phyloP scores from a whole-genome alignment of 2,797 vertebrate species.

The Myripristis murdjan region DNA sequence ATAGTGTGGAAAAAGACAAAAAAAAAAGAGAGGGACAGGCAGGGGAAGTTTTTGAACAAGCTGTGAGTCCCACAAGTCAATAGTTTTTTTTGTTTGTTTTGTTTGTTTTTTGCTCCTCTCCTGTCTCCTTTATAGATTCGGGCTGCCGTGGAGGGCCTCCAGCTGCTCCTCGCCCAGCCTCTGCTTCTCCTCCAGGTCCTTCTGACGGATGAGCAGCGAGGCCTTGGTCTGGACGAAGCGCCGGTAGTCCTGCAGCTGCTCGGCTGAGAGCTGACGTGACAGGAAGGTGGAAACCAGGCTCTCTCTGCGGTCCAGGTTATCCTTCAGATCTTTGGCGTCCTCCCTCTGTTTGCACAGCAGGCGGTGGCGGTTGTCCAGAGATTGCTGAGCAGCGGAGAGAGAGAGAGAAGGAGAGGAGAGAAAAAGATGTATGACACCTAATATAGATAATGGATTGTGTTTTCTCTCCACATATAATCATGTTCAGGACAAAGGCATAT shows the following conservation, averaged over 20 bases:
- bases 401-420: neutral
- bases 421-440: neutral
- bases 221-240: conserved; percentile 91
- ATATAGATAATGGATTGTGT: neutral
- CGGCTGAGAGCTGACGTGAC: conserved; percentile 84
- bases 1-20: neutral
- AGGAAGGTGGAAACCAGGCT: conserved; percentile 90
- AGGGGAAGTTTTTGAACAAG: neutral
- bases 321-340: conserved; percentile 95
- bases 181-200: conserved; percentile 93
- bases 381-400: conserved; percentile 85
- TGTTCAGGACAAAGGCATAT: neutral
- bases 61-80: conserved; percentile 12
- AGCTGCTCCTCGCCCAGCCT: conserved; percentile 91
- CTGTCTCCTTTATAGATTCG: conserved; percentile 49
- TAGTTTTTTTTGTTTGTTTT: neutral
- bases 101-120: too few species aligned
- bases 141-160: conserved; percentile 84
- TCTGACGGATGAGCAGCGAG: conserved; percentile 91
- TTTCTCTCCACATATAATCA: neutral
- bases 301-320: conserved; percentile 93
- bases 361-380: conserved; percentile 89
- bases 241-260: conserved; percentile 90
- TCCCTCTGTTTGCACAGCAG: conserved; percentile 92
- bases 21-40: neutral